Evolutionary conservation across 2,113 vertebrate species (phyloP).

Genomic region (Thalassoma bifasciatum): DNA sequence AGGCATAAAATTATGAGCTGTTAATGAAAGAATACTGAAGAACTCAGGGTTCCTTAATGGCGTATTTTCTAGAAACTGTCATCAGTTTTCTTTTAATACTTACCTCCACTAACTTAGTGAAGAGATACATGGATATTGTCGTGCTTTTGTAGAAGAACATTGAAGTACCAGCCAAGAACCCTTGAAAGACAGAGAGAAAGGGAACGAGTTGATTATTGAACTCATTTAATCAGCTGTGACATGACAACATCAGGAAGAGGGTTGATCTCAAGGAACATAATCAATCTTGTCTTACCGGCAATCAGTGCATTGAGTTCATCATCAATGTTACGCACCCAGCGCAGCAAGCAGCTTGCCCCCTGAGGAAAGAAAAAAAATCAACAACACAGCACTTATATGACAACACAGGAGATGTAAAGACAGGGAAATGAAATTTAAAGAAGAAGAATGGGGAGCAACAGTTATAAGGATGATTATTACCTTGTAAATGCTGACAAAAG

Average conservation of each 20-base stretch:
- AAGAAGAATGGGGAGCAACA: background rate
- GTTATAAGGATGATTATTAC: slow-evolving; percentile 69
- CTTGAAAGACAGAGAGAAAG: slow-evolving; percentile 67
- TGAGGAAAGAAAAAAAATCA: slow-evolving; percentile 59
- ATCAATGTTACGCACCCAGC: slow-evolving; percentile 95
- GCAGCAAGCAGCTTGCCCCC: slow-evolving; percentile 96
- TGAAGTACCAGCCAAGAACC: slow-evolving; percentile 94
- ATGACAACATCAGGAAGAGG: background rate
- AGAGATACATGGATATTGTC: slow-evolving; percentile 98
- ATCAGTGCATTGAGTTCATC: slow-evolving; percentile 97
- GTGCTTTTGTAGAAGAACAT: slow-evolving; percentile 99
- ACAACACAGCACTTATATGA: background rate
- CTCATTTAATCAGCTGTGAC: background rate
- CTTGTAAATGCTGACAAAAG: slow-evolving; percentile 99
- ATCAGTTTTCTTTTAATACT: background rate
- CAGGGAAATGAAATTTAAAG: too few relatives aligned
- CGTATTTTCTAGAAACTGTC: too few relatives aligned
- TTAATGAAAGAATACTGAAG: background rate
- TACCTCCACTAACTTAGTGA: slow-evolving; percentile 98
- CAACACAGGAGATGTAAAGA: background rate
- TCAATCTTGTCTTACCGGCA: slow-evolving; percentile 86
- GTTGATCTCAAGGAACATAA: background rate
- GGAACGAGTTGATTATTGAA: background rate
- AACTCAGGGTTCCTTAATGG: background rate
- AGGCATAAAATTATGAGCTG: background rate